A percentile compares a stretch with the other conserved stretches of the same genome.
phyloP scores from a whole-genome alignment of 2,888 invertebrate genomes.

The Pandemis heparana region DNA sequence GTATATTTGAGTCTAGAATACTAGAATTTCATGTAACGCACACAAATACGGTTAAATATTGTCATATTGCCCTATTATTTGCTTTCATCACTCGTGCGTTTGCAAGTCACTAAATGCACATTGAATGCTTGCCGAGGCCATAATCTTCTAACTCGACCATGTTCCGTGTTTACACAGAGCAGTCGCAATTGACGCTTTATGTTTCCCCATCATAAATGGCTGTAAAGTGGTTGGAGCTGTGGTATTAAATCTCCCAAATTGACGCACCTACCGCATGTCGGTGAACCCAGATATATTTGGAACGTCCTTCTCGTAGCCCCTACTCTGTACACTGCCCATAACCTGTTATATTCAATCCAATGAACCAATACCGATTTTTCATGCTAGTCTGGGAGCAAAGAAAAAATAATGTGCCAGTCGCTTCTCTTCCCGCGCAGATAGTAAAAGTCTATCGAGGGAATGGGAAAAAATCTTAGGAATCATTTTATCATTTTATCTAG shows the following conservation, averaged over 20 bases:
- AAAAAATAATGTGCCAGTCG: too few relatives aligned
- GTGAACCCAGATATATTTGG: conserved; percentile 44
- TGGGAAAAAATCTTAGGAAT: too few relatives aligned
- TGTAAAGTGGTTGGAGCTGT: not conserved
- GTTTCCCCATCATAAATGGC: conserved; percentile 1
- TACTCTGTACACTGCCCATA: conserved; percentile 12
- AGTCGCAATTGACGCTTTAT: conserved; percentile 4
- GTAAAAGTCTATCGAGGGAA: too few relatives aligned
- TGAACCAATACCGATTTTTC: not conserved
- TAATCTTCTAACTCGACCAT: not conserved
- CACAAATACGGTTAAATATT: too few relatives aligned
- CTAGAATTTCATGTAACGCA: too few relatives aligned
- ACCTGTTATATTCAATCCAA: conserved; percentile 10
- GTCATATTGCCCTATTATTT: too few relatives aligned
- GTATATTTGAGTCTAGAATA: too few relatives aligned
- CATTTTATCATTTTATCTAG: too few relatives aligned
- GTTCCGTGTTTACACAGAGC: not conserved
- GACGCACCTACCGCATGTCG: conserved; percentile 26
- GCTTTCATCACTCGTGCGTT: not conserved
- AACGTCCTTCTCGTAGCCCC: conserved; percentile 37
- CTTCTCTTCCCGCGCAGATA: too few relatives aligned
- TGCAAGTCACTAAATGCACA: not conserved
- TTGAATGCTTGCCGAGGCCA: not conserved
- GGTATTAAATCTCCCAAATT: conserved; percentile 16
- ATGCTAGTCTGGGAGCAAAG: too few relatives aligned